Base-by-base conservation (phyloP, 2,888 invertebrate genomes). In the Piscicola geometra region DNA sequence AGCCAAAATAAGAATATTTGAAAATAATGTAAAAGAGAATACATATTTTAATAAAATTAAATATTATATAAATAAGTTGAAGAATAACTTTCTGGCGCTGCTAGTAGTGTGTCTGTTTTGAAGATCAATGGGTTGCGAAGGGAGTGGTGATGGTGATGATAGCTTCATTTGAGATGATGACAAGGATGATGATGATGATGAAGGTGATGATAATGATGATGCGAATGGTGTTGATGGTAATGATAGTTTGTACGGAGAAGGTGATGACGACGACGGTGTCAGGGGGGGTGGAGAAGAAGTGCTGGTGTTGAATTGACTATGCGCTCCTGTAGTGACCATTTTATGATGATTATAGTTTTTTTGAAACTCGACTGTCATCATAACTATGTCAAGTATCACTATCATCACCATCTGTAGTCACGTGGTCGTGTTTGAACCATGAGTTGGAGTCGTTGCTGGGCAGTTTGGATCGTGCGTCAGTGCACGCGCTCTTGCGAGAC, bases 381-480 rank as follows among this genome's bases (percentile, higher is more conserved):
- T 41, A 5, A 41, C 41, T 15, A 41, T 41, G 9, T 9, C 15
- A 5, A 41, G 5, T 15, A 41, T 41, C 41, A 41, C 15, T 15
- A 41, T 41, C 41, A 41, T 41, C 41, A 41, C 41, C 41, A 41
- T 41, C 41, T 56, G 60, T 5, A 56, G 12, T 32, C n/a, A 25
- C 28, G 32, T 64, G 32, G 18, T 73, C 73, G 64, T 73, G 73
- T 73, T 41, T 56, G 73, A 64, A 73, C 73, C 73, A 73, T 18
- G 50, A 0, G 64, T 64, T 64, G 1, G 73, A n/a, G 33, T 73
- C 41, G 30, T 30, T 33, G 1, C 12, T 15, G n/a, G 33, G 35
- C 35, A 73, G 64, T 30, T 30, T 32, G 5, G 32, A 28, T 28
- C 41, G 30, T n/a, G 73, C 73, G 25, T 64, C 73, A 0, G 25